Base-by-base conservation (phyloP, 2,888 invertebrate species). In the Hipparchia sbordonii region DNA sequence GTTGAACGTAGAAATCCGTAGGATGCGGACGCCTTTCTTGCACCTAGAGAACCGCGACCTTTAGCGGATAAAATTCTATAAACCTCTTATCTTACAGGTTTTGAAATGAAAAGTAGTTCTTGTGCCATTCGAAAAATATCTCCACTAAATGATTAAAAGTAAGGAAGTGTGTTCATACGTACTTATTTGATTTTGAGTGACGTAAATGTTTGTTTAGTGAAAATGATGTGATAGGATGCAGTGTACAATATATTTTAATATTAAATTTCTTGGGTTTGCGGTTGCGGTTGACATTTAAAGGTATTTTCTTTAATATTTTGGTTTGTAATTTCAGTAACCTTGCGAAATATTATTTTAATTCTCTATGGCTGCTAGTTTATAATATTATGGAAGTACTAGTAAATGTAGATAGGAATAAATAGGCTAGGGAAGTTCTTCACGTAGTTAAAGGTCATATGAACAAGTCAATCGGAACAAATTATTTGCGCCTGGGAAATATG, bases 151-250 rank as follows among this genome's bases (percentile, higher is more conserved):
- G 12, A 39, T 45, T 46, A 9, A 54, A 56, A 13, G 13, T 52
- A 33, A 23, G 10, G 23, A 10, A 3, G 33, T 65, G 62, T 52
- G 12, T 59, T 61, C 65, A 51, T 71, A 48, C 48, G 48, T 39
- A 39, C 39, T 39, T 39, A 5, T 39, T 39, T 2, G 39, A 39
- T 39, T 39, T 39, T 39, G 39, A 4, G 82, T 84, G 83, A 84
- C 85, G 84, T 84, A 80, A 13, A 48, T 86, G 85, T 89, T 91
- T 90, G 87, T 87, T 87, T 86, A 84, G 88, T 88, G 86, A 82
- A 85, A 86, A 85, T 86, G 84, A 57, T 71, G 71, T 87, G 86
- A 81, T 83, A 81, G 77, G 83, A 84, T 87, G 86, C 83, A 84
- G 87, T 86, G 83, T 79, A 84, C 87, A 89, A 52, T 90, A 87